Evolutionary conservation across 1,140 invertebrate genomes (phyloP).

Genomic region (Pollicipes pollicipes): DNA sequence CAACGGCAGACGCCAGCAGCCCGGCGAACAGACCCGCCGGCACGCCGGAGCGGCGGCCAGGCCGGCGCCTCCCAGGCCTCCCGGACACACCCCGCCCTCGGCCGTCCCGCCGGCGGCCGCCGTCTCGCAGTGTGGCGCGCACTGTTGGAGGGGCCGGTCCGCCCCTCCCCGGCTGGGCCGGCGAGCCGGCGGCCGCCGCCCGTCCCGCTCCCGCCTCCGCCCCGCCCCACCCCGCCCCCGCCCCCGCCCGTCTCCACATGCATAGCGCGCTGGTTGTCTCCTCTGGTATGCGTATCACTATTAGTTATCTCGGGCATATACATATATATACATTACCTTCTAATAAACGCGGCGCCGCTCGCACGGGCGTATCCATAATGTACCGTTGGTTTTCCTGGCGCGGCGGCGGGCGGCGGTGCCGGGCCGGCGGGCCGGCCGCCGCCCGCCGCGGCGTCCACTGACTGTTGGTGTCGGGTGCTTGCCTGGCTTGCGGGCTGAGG

Average conservation of each 20-base stretch:
- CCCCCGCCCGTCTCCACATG: too few species aligned
- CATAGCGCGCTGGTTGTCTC: neutral
- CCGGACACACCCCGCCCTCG: too few species aligned
- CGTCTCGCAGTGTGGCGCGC: neutral
- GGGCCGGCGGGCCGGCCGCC: too few species aligned
- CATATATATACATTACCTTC: neutral
- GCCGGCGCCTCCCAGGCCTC: too few species aligned
- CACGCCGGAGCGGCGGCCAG: too few species aligned
- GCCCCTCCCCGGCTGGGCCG: too few species aligned
- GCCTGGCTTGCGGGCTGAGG: neutral
- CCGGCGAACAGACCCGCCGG: too few species aligned
- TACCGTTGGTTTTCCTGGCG: neutral
- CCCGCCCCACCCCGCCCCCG: too few species aligned
- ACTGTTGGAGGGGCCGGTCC: neutral
- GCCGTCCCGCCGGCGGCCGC: too few species aligned
- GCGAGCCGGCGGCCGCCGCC: neutral
- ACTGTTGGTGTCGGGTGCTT: neutral
- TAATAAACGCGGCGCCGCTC: neutral
- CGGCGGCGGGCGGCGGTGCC: too few species aligned
- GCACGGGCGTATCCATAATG: neutral
- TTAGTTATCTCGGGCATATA: neutral
- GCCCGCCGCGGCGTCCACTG: neutral
- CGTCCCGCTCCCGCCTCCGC: too few species aligned
- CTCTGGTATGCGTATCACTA: conserved; percentile 1
- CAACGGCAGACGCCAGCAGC: too few species aligned